phyloP scores from a whole-genome alignment of 2,113 vertebrate species.

The Micronisus gabar region DNA sequence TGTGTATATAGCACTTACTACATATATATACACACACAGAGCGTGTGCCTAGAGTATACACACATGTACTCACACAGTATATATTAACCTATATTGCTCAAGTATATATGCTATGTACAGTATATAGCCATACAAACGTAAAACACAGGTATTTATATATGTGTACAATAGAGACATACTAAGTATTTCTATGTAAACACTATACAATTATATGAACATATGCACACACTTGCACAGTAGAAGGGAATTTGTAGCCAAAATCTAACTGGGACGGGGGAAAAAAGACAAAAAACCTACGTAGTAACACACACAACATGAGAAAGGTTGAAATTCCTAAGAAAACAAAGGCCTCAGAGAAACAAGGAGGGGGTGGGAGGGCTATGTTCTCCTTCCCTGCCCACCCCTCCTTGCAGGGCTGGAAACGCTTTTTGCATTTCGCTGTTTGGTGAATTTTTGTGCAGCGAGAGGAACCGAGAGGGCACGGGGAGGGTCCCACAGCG shows the following conservation, averaged over 20 bases:
- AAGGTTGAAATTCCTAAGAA: background rate
- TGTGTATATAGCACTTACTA: background rate
- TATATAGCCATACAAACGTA: slow-evolving; percentile 31
- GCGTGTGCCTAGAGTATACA: background rate
- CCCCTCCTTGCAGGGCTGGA: background rate
- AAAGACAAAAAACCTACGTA: background rate
- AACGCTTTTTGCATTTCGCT: background rate
- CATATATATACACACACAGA: background rate
- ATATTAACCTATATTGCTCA: slow-evolving; percentile 62
- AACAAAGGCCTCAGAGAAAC: background rate
- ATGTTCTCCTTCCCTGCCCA: background rate
- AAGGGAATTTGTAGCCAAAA: background rate
- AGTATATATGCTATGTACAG: slow-evolving; percentile 58
- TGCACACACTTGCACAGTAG: background rate
- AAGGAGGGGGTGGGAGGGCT: background rate
- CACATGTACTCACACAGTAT: background rate
- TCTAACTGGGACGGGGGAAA: background rate
- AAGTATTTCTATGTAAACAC: background rate
- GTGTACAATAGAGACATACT: background rate
- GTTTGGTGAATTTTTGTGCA: background rate
- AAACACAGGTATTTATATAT: slow-evolving; percentile 14
- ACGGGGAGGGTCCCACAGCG: accelerated
- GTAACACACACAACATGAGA: background rate
- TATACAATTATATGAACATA: background rate
- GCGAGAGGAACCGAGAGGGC: accelerated